Evolutionary conservation across 2,888 invertebrate species (phyloP), one percentile per base, ranked within the genome.

Genomic region (Latrodectus hesperus): DNA sequence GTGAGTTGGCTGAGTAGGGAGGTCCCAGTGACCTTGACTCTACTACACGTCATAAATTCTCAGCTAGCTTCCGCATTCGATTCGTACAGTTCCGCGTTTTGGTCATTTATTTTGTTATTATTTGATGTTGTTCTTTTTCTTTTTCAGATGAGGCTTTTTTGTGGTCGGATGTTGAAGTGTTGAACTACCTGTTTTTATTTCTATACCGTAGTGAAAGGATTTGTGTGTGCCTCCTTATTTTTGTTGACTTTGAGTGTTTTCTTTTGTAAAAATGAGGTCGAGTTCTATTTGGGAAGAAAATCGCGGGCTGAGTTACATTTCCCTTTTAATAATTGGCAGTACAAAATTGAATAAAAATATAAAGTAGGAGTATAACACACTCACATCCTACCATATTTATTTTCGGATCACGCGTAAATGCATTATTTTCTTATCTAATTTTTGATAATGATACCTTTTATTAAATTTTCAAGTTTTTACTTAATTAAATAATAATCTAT

Each of bases 31-130:
- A 83, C 83, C 83, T 83, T 83, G 83, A 71, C 49, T 38, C 38
- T 60, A 70, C 64, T 49, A n/a, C 16, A 71, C 76, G 71, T 83
- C 76, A 83, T 83, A 76, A 83, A 83, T 83, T 83, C n/a, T 71
- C 52, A 51, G 38, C 5, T 55, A 49, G 68, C 75, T 83, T 83
- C 83, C 83, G 83, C 71, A 71, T 83, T 83, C 64, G 71, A 60
- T 64, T 70, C 68, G 22, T 51, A 16, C 52, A 53, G 76, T 82
- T 70, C 81, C 82, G 68, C 60, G 71, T 71, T 79, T 49, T 16
- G 14, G 49, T 26, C 65, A 51, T 64, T 72, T 51, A 55, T 16
- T 60, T 68, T 51, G 26, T 81, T 67, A 38, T 10, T 72, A 52
- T 38, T 16, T 55, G 1, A 16, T 16, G 8, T 12, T 53, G 52